These are phyloP conservation scores for Eurois occulta DNA, from an alignment of 2,888 invertebrate species.

Conservation along the genomic window DNA sequence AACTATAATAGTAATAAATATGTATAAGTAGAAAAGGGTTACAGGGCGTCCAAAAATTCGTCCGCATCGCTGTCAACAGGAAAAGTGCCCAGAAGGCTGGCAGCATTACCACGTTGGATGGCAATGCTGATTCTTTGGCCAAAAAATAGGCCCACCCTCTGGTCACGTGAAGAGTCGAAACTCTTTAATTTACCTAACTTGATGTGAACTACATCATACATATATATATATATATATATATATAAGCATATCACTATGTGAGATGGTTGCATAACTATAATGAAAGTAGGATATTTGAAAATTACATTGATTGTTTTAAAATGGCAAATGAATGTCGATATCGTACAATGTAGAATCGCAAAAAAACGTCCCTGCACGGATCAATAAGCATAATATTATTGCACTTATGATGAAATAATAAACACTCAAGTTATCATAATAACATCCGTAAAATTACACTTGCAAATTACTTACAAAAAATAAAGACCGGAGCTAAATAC, in stretches of 20 bases:
- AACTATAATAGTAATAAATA: too few relatives aligned
- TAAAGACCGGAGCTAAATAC: neutral
- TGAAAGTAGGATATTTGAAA: neutral
- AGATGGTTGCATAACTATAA: neutral
- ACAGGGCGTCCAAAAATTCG: too few relatives aligned
- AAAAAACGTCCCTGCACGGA: neutral
- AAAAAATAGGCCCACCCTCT: too few relatives aligned
- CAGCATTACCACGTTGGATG: too few relatives aligned
- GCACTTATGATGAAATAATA: slow-evolving; percentile 10
- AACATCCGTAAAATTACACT: slow-evolving; percentile 35
- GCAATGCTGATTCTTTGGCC: too few relatives aligned
- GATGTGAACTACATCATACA: neutral
- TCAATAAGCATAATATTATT: slow-evolving; percentile 8
- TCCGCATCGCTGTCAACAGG: too few relatives aligned
- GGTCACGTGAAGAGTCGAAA: too few relatives aligned
- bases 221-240: neutral
- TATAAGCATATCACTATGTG: neutral
- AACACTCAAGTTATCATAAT: slow-evolving; percentile 7
- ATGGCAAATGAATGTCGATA: neutral
- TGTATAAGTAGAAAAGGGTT: too few relatives aligned
- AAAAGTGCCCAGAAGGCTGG: too few relatives aligned
- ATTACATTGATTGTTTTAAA: neutral
- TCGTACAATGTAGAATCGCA: neutral
- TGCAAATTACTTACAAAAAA: slow-evolving; percentile 36
- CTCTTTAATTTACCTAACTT: too few relatives aligned